These are phyloP conservation scores for Tenthredo livida DNA, from an alignment of 2,888 invertebrate genomes.

Conservation along the genomic window DNA sequence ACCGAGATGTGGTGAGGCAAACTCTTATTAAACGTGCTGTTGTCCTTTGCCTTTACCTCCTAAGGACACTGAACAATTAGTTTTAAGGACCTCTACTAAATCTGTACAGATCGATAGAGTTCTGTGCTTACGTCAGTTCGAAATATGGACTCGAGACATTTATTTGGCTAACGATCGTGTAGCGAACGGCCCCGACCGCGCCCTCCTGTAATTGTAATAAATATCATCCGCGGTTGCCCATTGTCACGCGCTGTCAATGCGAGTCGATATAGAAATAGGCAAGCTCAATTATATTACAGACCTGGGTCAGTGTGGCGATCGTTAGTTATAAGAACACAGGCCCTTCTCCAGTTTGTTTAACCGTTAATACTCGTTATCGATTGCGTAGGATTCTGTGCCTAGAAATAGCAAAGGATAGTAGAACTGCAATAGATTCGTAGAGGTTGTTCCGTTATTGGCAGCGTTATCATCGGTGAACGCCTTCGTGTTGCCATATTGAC, in stretches of 20 bases:
- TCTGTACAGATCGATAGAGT: slow-evolving; percentile 20
- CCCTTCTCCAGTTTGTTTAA: neutral
- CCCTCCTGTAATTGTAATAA: slow-evolving; percentile 31
- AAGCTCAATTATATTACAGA: slow-evolving; percentile 32
- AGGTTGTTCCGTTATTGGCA: neutral
- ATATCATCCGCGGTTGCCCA: slow-evolving; percentile 31
- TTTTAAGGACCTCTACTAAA: neutral
- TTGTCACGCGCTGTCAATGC: slow-evolving; percentile 43
- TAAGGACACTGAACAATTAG: neutral
- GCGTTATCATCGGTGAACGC: slow-evolving; percentile 40
- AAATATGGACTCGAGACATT: slow-evolving; percentile 18
- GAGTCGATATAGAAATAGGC: neutral
- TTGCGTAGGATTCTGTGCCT: slow-evolving; percentile 34
- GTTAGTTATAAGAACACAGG: slow-evolving; percentile 17
- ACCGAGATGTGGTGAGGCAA: neutral
- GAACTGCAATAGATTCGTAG: neutral
- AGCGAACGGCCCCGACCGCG: neutral
- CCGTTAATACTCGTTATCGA: slow-evolving; percentile 37
- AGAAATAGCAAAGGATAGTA: slow-evolving; percentile 35
- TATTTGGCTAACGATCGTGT: slow-evolving; percentile 30
- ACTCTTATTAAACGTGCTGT: neutral
- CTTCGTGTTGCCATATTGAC: slow-evolving; percentile 29
- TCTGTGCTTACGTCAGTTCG: neutral
- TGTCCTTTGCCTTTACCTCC: neutral
- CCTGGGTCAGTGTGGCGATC: neutral